Conservation (phyloP, 2,113 vertebrate species). For the Seriola rivoliana region DNA sequence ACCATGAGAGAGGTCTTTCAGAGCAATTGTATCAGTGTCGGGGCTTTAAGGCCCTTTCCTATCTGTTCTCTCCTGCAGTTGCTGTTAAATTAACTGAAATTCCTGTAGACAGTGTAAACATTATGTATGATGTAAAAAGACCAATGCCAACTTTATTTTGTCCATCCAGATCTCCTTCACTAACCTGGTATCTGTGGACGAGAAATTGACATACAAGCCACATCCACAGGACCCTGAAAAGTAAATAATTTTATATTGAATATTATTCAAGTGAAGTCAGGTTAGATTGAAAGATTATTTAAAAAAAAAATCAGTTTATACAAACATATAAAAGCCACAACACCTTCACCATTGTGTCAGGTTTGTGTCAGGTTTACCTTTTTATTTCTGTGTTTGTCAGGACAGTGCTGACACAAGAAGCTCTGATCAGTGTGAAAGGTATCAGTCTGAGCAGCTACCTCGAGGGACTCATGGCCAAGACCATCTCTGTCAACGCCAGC, state of each 20-base stretch:
- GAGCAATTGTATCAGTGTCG: too few relatives aligned
- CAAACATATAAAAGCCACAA: background rate
- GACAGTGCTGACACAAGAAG: constrained; percentile 95
- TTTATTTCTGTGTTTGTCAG: constrained; percentile 74
- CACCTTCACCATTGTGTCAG: background rate
- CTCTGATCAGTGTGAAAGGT: constrained; percentile 96
- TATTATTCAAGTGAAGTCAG: background rate
- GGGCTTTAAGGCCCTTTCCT: background rate
- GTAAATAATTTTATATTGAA: constrained; percentile 74
- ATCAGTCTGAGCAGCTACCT: constrained; percentile 96
- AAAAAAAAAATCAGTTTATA: background rate
- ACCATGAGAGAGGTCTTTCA: too few relatives aligned
- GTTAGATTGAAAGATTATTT: background rate
- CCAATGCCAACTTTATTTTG: background rate
- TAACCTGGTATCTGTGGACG: constrained; percentile 97
- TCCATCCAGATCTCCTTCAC: constrained; percentile 93
- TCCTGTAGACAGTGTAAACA: background rate
- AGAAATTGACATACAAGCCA: constrained; percentile 94
- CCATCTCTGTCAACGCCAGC: constrained; percentile 93
- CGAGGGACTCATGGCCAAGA: constrained; percentile 96
- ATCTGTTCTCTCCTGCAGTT: background rate
- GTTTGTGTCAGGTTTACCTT: background rate
- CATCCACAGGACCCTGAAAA: constrained; percentile 93
- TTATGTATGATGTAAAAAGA: background rate
- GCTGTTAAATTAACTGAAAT: background rate